Percentiles rank a stretch among this genome's conserved stretches.
These are phyloP conservation scores for Dicyrtoma fusca DNA, from an alignment of 2,888 invertebrate species.

Conservation along the genomic window DNA sequence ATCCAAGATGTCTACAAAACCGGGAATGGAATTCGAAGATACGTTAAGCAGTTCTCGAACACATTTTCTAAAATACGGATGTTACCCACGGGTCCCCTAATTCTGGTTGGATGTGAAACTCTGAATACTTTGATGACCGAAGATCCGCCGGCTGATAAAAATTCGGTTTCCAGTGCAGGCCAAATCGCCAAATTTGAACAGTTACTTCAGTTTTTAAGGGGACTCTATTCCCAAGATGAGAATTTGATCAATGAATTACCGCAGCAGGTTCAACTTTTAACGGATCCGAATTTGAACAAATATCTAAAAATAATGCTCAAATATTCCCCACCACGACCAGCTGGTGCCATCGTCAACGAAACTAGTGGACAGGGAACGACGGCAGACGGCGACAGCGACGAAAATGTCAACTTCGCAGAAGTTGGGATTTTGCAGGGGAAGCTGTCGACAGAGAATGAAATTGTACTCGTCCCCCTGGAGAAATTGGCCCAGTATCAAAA, in stretches of 20 bases:
- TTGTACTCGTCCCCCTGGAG: not conserved
- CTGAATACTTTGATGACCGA: slow-evolving; percentile 8
- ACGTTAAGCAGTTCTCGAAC: not conserved
- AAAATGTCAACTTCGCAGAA: slow-evolving; percentile 6
- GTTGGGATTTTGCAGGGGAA: slow-evolving; percentile 5
- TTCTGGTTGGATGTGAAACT: slow-evolving; percentile 21
- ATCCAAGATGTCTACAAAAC: slow-evolving; percentile 3
- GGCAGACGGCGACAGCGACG: not conserved
- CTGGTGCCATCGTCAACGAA: not conserved
- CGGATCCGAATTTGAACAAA: slow-evolving; percentile 19
- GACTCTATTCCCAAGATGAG: slow-evolving; percentile 12
- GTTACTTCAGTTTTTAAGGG: slow-evolving; percentile 16
- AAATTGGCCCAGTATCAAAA: not conserved
- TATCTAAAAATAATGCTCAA: slow-evolving; percentile 19
- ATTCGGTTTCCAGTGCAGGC: not conserved
- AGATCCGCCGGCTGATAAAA: not conserved
- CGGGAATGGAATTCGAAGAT: not conserved
- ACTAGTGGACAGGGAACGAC: no score
- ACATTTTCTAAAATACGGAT: slow-evolving; percentile 12
- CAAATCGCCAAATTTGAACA: slow-evolving; percentile 18
- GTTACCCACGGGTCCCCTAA: slow-evolving; percentile 20
- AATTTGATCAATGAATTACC: not conserved
- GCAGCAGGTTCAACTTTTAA: slow-evolving; percentile 24
- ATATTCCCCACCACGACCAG: not conserved
- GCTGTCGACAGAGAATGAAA: not conserved